A percentile compares a stretch with the other conserved stretches of the same genome.
These are phyloP conservation scores for Drosophila repletoides DNA, from an alignment of 1,140 invertebrate species.

Conservation along the genomic window DNA sequence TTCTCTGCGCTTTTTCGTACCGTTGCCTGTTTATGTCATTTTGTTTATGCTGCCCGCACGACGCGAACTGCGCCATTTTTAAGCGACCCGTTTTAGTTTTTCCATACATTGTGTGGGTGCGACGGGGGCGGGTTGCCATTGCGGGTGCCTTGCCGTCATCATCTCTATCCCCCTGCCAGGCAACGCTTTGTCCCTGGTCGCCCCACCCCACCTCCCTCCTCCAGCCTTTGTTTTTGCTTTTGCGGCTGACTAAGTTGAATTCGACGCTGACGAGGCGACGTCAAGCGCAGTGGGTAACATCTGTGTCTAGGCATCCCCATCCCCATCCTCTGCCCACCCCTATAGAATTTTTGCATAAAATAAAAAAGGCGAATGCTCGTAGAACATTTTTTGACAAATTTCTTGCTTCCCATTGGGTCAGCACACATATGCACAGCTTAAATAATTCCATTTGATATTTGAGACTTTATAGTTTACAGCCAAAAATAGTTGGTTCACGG, in stretches of 20 bases:
- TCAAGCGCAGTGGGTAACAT: conserved; percentile 26
- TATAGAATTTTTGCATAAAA: conserved; percentile 28
- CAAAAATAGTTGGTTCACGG: no score
- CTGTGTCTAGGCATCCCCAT: conserved; percentile 33
- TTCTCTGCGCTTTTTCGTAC: background rate
- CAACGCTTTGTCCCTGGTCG: no score
- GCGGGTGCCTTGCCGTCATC: conserved; percentile 8
- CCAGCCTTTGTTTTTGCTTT: conserved; percentile 26
- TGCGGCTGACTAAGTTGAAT: conserved; percentile 42
- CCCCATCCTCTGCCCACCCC: background rate
- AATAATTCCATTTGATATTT: background rate
- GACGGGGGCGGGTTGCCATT: background rate
- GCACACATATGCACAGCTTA: background rate
- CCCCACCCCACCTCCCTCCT: background rate
- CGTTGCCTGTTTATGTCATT: conserved; percentile 62
- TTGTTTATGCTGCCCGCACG: conserved; percentile 61
- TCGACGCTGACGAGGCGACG: conserved; percentile 16
- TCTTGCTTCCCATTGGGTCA: background rate
- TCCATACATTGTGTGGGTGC: background rate
- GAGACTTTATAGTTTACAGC: no score
- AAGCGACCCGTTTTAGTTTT: conserved; percentile 36
- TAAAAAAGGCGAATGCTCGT: no score
- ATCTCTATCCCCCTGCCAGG: background rate
- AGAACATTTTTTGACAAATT: conserved; percentile 24
- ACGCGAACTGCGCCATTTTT: conserved; percentile 55